phyloP scores from a whole-genome alignment of 2,888 invertebrate genomes.

The Calameuta idolon region DNA sequence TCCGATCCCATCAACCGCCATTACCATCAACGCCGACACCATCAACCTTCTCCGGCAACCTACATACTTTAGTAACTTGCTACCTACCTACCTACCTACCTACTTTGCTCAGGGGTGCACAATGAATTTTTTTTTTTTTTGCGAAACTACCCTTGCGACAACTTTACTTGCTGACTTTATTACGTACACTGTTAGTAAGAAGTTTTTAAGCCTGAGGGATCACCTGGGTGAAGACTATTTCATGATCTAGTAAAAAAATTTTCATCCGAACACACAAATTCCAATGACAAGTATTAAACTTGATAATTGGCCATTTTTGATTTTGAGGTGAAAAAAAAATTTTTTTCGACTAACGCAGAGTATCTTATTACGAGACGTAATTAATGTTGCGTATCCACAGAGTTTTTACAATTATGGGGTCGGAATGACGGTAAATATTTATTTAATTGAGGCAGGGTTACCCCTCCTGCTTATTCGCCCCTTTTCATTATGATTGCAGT shows the following conservation, averaged over 20 bases:
- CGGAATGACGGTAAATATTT: neutral
- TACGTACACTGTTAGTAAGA: neutral
- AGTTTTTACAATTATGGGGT: neutral
- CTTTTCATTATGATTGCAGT: neutral
- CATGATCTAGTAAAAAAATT: neutral
- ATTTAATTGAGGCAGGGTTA: neutral
- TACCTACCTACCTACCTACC: neutral
- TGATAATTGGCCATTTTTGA: too few species aligned
- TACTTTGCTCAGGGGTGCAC: neutral
- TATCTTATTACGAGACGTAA: too few species aligned
- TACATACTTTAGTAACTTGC: neutral
- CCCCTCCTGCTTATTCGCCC: neutral
- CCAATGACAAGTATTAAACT: too few species aligned
- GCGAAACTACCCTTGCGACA: neutral
- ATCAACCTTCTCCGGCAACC: neutral
- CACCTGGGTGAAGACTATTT: neutral
- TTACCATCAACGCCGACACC: neutral
- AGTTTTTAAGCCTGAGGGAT: neutral
- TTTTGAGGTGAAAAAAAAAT: too few species aligned
- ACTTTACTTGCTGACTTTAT: neutral
- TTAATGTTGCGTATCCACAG: neutral
- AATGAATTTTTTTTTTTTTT: neutral
- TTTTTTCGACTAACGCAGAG: too few species aligned
- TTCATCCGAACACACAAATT: neutral
- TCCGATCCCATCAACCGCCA: neutral